Evolutionary conservation across 2,113 vertebrate genomes (phyloP), one percentile per base, ranked within the genome.

Genomic region (Ciconia stormi): DNA sequence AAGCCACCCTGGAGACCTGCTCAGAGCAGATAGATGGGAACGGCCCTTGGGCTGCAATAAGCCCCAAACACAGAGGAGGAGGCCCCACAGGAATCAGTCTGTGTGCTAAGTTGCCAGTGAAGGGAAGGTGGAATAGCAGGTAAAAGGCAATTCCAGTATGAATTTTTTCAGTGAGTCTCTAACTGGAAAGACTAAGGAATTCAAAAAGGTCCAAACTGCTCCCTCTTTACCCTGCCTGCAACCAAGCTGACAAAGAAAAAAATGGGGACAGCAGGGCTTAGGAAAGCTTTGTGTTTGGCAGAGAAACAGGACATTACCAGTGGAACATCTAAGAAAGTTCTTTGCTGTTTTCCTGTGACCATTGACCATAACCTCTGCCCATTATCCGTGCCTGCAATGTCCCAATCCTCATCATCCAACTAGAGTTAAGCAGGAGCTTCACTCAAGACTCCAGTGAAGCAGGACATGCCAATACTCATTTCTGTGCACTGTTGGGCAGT

Each of bases 311-410:
- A 32, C 3, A 1, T 62, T 17, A 29, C 7, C 44, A 46, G 11
- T 10, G 13, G 15, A 61, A 71, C 7, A 26, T 15, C 4, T 17
- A 7, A 58, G 59, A 36, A 72, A 74, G 10, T 17, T 76, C 27
- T 76, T 71, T 32, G 27, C 26, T 29, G 3, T 63, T 61, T 70
- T 63, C 32, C 32, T 56, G 38, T 72, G n/a, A 19, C 11, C 16
- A 2, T 16, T 62, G 36, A 16, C 42, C 50, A 46, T 26, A 53
- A 72, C 44, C 29, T 59, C 53, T 73, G 27, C 30, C 26, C 16
- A 1, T 40, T 40, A 58, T 13, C 65, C 0, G 1, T 42, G 47
- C 32, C 52, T 32, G n/a, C 38, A 44, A 42, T 0, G 13, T 20
- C 49, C 53, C n/a, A 16, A 18, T 36, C 34, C 52, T 69, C 38